A percentile compares a stretch with the other conserved stretches of the same genome.
Evolutionary conservation across 2,113 vertebrate genomes (phyloP).

Genomic region (Pygoscelis adeliae): DNA sequence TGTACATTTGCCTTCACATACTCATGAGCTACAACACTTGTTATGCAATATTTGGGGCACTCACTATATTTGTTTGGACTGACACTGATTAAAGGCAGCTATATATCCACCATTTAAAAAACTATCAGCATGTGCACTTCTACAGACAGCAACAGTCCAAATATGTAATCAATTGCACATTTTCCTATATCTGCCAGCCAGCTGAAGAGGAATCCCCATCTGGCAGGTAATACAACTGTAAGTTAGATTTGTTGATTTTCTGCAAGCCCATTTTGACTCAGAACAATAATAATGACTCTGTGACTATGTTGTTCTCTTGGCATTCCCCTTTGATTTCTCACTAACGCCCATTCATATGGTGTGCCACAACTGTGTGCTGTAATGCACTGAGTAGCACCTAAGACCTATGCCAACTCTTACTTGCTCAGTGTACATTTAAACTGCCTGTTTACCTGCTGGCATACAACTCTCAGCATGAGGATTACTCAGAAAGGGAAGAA

Average conservation of each 20-base stretch:
- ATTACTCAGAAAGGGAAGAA: background rate
- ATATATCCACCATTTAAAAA: background rate
- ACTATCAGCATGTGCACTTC: background rate
- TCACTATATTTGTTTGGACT: background rate
- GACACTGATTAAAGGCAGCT: background rate
- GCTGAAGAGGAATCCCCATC: background rate
- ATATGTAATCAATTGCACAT: fast-evolving
- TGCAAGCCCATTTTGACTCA: background rate
- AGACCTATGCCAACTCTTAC: background rate
- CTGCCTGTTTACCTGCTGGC: background rate
- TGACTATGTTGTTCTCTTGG: background rate
- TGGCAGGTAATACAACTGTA: background rate
- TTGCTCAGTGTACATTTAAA: background rate
- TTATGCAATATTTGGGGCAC: background rate
- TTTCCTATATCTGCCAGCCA: background rate
- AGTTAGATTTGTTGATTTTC: background rate
- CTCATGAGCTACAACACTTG: background rate
- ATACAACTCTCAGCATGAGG: background rate
- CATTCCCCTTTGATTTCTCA: background rate
- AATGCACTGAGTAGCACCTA: background rate
- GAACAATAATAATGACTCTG: background rate
- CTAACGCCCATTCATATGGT: background rate
- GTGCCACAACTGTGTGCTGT: background rate
- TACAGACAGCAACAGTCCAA: background rate
- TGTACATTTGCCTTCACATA: background rate